Evolutionary conservation across 92 coral and sea anemone species (phyloP).

Genomic region (Palythoa grandis): DNA sequence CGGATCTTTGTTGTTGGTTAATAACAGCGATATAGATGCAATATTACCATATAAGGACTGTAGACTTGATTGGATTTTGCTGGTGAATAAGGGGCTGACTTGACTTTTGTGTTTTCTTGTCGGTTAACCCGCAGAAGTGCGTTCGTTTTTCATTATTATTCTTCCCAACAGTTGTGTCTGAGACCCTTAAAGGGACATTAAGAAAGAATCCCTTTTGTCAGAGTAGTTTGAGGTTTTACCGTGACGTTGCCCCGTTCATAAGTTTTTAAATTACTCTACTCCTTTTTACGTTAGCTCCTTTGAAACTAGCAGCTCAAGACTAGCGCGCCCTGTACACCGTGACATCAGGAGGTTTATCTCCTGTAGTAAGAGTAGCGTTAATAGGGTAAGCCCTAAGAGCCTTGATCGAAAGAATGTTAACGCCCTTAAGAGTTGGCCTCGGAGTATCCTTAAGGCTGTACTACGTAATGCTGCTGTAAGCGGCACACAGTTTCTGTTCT

Average conservation of each 20-base stretch:
- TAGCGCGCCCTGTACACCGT: not conserved
- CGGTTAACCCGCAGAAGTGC: not conserved
- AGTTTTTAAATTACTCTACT: not conserved
- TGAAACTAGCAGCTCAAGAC: slow-evolving; percentile 9
- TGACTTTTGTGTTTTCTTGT: not conserved
- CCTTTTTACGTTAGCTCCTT: not conserved
- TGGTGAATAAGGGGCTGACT: slow-evolving; percentile 10
- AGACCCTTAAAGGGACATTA: not conserved
- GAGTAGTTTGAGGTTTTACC: not conserved
- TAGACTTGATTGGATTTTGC: not conserved
- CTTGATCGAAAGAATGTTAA: not conserved
- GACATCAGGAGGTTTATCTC: not conserved
- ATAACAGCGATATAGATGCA: not conserved
- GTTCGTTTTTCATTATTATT: not conserved
- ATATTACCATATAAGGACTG: not conserved
- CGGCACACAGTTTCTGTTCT: not conserved
- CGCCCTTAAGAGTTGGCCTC: not conserved
- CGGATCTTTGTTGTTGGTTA: slow-evolving; percentile 1
- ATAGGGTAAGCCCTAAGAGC: not conserved
- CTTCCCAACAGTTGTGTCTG: not conserved
- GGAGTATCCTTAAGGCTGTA: not conserved
- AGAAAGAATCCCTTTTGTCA: not conserved
- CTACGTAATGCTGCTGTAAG: not conserved
- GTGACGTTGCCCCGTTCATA: not conserved
- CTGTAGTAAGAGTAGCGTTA: not conserved